Conservation (phyloP, 1,140 invertebrate genomes). For the Halesus radiatus region DNA sequence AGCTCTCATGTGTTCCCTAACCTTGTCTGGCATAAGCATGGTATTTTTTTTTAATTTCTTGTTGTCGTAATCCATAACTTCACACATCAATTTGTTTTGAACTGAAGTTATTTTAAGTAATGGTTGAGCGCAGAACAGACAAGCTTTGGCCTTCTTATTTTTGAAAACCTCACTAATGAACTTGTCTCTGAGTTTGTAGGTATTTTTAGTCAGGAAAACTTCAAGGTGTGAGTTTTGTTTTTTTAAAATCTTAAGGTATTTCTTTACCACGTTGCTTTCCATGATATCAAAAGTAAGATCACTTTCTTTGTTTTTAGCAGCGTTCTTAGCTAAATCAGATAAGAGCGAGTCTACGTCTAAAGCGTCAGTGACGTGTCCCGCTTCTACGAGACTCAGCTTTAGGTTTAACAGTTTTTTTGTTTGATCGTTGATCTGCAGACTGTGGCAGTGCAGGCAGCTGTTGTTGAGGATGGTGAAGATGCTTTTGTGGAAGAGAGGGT, state of each 20-base stretch:
- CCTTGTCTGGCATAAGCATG: conserved; percentile 75
- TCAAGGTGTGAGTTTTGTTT: conserved; percentile 63
- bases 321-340: conserved; percentile 62
- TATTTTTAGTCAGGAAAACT: conserved; percentile 72
- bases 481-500: conserved; percentile 90
- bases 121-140: conserved; percentile 74
- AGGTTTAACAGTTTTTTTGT: conserved; percentile 77
- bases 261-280: conserved; percentile 62
- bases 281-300: conserved; percentile 47
- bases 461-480: conserved; percentile 78
- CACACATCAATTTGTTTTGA: conserved; percentile 74
- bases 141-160: conserved; percentile 72
- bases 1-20: conserved; percentile 78
- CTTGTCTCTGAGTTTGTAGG: conserved; percentile 73
- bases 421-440: conserved; percentile 79
- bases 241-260: conserved; percentile 64
- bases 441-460: conserved; percentile 80
- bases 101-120: conserved; percentile 75
- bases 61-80: conserved; percentile 63
- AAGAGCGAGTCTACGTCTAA: conserved; percentile 75
- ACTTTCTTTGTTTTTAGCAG: conserved; percentile 53
- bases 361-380: conserved; percentile 81
- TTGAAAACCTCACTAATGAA: conserved; percentile 75
- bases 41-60: conserved; percentile 62
- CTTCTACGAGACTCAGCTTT: conserved; percentile 83